These are phyloP conservation scores for Leptopilina boulardi DNA, from an alignment of 1,140 invertebrate genomes.

Conservation along the genomic window DNA sequence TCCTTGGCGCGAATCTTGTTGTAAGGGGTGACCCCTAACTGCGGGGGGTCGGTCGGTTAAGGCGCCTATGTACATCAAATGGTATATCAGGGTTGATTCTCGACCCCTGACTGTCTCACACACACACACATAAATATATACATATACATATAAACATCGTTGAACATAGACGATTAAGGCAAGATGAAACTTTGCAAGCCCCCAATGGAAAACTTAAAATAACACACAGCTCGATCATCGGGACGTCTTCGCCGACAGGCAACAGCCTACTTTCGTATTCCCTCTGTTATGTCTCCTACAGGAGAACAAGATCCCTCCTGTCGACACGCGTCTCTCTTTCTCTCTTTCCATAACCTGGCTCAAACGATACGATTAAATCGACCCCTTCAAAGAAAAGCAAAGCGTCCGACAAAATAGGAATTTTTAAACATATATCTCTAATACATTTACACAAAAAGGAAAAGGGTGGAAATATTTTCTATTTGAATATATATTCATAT, in stretches of 20 bases:
- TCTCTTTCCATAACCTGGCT: neutral
- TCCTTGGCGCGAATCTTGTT: conserved; percentile 68
- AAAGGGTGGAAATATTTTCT: too few relatives aligned
- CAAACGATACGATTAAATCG: conserved; percentile 1
- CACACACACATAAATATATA: too few relatives aligned
- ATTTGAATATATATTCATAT: too few relatives aligned
- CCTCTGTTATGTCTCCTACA: conserved; percentile 44
- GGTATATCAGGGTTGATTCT: conserved; percentile 46
- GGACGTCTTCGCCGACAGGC: conserved; percentile 68
- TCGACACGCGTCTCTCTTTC: neutral
- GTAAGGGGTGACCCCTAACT: conserved; percentile 61
- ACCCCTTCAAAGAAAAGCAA: too few relatives aligned
- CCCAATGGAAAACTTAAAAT: conserved; percentile 76
- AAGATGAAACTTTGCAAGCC: conserved; percentile 61
- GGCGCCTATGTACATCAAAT: conserved; percentile 41
- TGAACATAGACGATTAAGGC: conserved; percentile 75
- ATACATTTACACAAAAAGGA: too few relatives aligned
- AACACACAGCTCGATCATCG: conserved; percentile 75
- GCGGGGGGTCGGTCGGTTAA: conserved; percentile 56
- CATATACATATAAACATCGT: too few relatives aligned
- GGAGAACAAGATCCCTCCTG: conserved; percentile 23
- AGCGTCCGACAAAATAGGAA: too few relatives aligned
- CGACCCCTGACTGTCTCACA: too few relatives aligned
- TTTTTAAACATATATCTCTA: too few relatives aligned
- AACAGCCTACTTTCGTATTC: conserved; percentile 66